Conservation (phyloP, 1,140 invertebrate genomes). For the Saxidomus purpurata region DNA sequence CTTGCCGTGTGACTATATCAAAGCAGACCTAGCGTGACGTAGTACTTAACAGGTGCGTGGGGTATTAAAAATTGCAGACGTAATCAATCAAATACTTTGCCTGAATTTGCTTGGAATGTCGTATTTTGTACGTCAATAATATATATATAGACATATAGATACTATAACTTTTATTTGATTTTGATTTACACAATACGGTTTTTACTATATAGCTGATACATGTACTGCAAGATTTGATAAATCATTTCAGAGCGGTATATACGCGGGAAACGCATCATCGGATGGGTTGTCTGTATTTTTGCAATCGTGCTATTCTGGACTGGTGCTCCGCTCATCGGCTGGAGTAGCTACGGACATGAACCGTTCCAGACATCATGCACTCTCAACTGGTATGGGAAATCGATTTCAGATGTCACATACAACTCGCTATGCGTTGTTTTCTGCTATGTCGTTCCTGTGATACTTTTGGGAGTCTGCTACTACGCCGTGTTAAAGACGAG, state of each 20-base stretch:
- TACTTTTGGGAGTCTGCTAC: neutral
- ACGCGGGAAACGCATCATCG: neutral
- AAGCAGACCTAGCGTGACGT: too few relatives aligned
- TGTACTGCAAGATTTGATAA: too few relatives aligned
- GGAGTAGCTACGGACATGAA: constrained; percentile 29
- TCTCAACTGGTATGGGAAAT: constrained; percentile 19
- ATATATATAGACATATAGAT: too few relatives aligned
- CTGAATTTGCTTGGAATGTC: too few relatives aligned
- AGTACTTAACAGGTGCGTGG: too few relatives aligned
- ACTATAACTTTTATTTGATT: too few relatives aligned
- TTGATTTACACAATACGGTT: too few relatives aligned
- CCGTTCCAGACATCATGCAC: constrained; percentile 26
- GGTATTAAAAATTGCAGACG: too few relatives aligned
- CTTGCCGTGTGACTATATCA: too few relatives aligned
- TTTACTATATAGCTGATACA: too few relatives aligned
- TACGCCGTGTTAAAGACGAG: neutral
- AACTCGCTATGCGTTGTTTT: constrained; percentile 19
- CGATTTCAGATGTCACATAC: neutral
- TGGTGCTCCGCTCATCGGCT: constrained; percentile 3
- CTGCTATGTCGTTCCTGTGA: neutral
- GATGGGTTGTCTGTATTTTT: neutral
- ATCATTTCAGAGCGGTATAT: constrained; percentile 1
- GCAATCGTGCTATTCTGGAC: constrained; percentile 19
- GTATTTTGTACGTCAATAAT: too few relatives aligned
- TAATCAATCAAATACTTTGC: too few relatives aligned